Evolutionary conservation across 1,140 invertebrate species (phyloP).

Genomic region (Drosophila pectinifera): DNA sequence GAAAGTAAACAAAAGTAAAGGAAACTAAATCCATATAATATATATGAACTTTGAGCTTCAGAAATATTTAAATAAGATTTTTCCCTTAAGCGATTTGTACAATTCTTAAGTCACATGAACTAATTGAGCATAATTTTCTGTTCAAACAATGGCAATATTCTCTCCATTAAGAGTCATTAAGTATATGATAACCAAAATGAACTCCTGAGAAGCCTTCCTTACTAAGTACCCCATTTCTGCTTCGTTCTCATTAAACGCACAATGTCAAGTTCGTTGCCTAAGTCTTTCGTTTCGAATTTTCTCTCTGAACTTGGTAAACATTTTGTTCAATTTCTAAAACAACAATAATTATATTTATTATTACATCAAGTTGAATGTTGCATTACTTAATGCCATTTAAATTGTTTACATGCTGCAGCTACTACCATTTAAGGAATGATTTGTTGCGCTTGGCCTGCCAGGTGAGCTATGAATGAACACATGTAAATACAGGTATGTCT

Average conservation of each 20-base stretch:
- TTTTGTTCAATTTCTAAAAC: slow-evolving; percentile 27
- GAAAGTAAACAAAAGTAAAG: background rate
- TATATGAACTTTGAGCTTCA: background rate
- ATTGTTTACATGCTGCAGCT: slow-evolving; percentile 51
- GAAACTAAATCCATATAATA: background rate
- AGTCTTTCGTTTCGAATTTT: slow-evolving; percentile 68
- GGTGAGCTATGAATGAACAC: slow-evolving; percentile 26
- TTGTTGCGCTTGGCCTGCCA: slow-evolving; percentile 70
- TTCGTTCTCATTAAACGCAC: background rate
- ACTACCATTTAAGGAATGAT: slow-evolving; percentile 69
- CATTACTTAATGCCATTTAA: slow-evolving; percentile 74
- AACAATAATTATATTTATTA: slow-evolving; percentile 47
- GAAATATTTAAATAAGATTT: background rate
- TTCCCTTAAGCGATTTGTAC: background rate
- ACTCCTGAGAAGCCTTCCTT: background rate
- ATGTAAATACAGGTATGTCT: slow-evolving; percentile 10
- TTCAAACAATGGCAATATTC: background rate
- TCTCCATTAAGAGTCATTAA: background rate
- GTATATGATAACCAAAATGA: too few relatives aligned
- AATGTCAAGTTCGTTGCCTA: slow-evolving; percentile 72
- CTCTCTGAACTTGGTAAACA: slow-evolving; percentile 4
- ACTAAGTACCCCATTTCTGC: background rate
- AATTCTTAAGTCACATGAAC: background rate
- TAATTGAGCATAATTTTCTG: background rate
- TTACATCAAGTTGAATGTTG: slow-evolving; percentile 54